Conservation (phyloP, 2,888 invertebrate genomes). For the Eulithis testata region DNA sequence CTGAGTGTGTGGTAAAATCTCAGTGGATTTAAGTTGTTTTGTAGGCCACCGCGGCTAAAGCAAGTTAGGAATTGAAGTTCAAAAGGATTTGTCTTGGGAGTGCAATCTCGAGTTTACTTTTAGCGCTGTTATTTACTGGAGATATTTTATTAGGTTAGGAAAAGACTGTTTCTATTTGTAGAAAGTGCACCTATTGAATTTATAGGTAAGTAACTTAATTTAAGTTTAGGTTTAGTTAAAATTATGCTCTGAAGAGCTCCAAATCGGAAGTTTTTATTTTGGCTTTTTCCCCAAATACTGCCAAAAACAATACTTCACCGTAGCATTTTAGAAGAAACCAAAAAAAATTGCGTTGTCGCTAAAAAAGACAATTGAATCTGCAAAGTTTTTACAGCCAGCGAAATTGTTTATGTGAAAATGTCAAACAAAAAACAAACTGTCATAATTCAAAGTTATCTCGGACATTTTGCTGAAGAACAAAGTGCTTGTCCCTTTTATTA, state of each 20-base stretch:
- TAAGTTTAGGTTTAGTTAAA: not conserved
- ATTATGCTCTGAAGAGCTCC: no score
- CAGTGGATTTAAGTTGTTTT: constrained; percentile 27
- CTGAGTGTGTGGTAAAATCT: constrained; percentile 20
- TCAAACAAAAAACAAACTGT: constrained; percentile 60
- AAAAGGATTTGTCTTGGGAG: constrained; percentile 44
- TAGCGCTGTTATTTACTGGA: constrained; percentile 12
- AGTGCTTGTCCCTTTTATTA: constrained; percentile 2
- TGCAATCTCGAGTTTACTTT: constrained; percentile 29
- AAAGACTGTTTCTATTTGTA: not conserved
- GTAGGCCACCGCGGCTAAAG: constrained; percentile 29
- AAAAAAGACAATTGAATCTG: constrained; percentile 34
- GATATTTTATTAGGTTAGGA: constrained; percentile 18
- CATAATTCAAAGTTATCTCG: constrained; percentile 60
- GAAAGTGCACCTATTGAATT: not conserved
- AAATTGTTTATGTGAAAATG: constrained; percentile 49
- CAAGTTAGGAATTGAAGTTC: constrained; percentile 39
- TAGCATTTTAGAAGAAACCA: not conserved
- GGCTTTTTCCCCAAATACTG: no score
- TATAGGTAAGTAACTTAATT: not conserved
- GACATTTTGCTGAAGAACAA: constrained; percentile 38
- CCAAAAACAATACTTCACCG: no score
- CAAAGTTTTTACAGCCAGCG: constrained; percentile 45
- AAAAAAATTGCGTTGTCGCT: constrained; percentile 10
- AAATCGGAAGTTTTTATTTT: no score